A percentile compares a stretch with the other conserved stretches of the same genome.
Evolutionary conservation across 1,140 invertebrate species (phyloP).

Genomic region (Drosophila kanapiae): DNA sequence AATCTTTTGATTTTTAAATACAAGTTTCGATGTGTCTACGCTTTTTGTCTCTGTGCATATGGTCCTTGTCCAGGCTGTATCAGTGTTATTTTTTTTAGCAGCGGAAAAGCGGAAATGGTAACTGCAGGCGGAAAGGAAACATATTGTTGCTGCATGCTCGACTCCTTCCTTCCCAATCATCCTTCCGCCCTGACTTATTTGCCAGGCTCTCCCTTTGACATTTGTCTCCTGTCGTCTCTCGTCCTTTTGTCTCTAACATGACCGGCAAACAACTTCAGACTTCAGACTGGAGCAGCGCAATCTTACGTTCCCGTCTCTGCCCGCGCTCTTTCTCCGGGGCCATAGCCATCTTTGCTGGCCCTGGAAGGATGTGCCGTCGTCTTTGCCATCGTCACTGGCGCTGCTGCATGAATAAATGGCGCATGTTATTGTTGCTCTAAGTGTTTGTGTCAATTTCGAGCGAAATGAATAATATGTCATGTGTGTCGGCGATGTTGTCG

Average conservation of each 20-base stretch:
- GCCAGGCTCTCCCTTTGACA: slow-evolving; percentile 31
- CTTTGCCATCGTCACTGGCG: slow-evolving; percentile 9
- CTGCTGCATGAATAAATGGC: slow-evolving; percentile 64
- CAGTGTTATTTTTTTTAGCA: not conserved
- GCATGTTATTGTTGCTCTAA: slow-evolving; percentile 71
- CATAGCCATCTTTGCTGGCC: no score
- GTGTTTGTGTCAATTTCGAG: slow-evolving; percentile 74
- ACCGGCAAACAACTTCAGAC: slow-evolving; percentile 54
- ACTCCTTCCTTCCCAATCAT: slow-evolving; percentile 3
- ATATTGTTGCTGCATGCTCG: slow-evolving; percentile 44
- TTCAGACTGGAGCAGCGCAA: slow-evolving; percentile 43
- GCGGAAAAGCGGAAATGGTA: slow-evolving; percentile 45
- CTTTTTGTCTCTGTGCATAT: no score
- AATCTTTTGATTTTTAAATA: no score
- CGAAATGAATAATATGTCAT: slow-evolving; percentile 74
- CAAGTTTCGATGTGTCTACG: no score
- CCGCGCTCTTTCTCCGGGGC: no score
- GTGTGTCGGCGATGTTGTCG: slow-evolving; percentile 54
- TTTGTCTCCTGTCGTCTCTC: slow-evolving; percentile 50
- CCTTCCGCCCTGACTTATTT: slow-evolving; percentile 1
- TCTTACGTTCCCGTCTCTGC: not conserved
- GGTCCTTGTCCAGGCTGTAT: not conserved
- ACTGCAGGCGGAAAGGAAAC: slow-evolving; percentile 54
- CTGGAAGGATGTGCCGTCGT: slow-evolving; percentile 1
- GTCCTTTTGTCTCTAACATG: slow-evolving; percentile 58